Evolutionary conservation across 2,888 invertebrate genomes (phyloP), one percentile per base, ranked within the genome.

Genomic region (Hydrotaea diabolus): DNA sequence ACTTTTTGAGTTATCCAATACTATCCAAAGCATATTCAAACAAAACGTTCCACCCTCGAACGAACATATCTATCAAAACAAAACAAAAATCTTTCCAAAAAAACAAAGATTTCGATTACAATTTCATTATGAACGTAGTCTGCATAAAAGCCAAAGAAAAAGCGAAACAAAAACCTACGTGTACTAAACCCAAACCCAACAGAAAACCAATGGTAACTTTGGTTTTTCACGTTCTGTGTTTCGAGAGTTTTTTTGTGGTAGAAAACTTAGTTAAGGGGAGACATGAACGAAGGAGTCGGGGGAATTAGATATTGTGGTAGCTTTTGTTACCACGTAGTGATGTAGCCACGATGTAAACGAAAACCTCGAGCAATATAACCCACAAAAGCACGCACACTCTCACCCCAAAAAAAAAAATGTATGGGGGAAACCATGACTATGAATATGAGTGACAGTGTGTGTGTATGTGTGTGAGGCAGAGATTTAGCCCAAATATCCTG

Each of bases 281-380:
- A 71, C 11, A 31, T 9, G 23, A 26, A 19, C 19, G 2, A 31
- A 46, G 43, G 17, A 19, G 11, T 19, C 31, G 26, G 17, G 53
- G 19, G 46, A 15, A 49, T 5, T 73, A 17, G 11, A 75, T 76
- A 15, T 62, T 76, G 69, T 49, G 69, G 57, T 62, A 53, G 39
- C 62, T 19, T 72, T 76, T 76, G 64, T 49, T 76, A 36, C 53
- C 39, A 13, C 69, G 59, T 53, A 39, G 36, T 55, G 64, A 15
- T 19, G 55, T 43, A 39, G 21, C 7, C 39, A 57, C 5, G 49
- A 21, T 71, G 59, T 59, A 80, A 79, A n/a, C 62, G 46, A 76
- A 80, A 55, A 66, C 83, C 76, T 79, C 43, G 53, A 79, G 64
- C 64, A 26, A n/a, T 43, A 13, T 19, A 53, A 53, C 53, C 53